Evolutionary conservation across 2,113 vertebrate genomes (phyloP), one percentile per base, ranked within the genome.

Genomic region (Porphyrio hochstetteri): DNA sequence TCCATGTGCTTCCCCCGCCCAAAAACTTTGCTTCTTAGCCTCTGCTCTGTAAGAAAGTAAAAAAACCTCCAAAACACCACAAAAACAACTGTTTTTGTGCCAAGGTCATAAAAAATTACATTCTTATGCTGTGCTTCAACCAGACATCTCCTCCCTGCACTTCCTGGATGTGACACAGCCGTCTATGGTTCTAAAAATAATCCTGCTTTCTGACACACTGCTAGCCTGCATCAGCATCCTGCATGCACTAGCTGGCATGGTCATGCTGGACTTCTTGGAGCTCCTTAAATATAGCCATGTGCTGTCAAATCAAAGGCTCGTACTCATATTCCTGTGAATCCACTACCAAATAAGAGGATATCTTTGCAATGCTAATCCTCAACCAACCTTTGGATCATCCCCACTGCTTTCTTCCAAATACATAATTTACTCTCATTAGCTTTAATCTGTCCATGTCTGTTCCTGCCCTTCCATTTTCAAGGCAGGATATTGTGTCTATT

Each of bases 141-240:
- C 69, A 82, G 77, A 91, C 25, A 79, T 68, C 91, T 76, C 83
- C 95, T 95, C 86, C 91, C 89, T 84, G 69, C n/a, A 48, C 56
- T 97, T 95, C 89, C 87, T 92, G 93, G 81, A 95, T 76, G 84
- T 82, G 65, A 72, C 74, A 92, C 35, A 79, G 72, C 61, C 21
- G 1, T 69, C 57, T 64, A n/a, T 3, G 4, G 35, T 59, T 82
- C 86, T 76, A 92, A 95, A 95, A 94, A 93, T 95, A 95, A 65
- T 31, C 29, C 81, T 53, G 67, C 65, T 68, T 72, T 79, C 69
- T 69, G 78, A 82, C 70, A 91, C 24, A 6, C 69, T 68, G 57
- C 72, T 70, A 81, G 80, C 50, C 83, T 50, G 50, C 44, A 13
- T 36, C 46, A 35, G 55, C 67, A 48, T 48, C 55, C 42, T 50